Evolutionary conservation across 2,888 invertebrate genomes (phyloP).

Genomic region (Desoria tigrina): DNA sequence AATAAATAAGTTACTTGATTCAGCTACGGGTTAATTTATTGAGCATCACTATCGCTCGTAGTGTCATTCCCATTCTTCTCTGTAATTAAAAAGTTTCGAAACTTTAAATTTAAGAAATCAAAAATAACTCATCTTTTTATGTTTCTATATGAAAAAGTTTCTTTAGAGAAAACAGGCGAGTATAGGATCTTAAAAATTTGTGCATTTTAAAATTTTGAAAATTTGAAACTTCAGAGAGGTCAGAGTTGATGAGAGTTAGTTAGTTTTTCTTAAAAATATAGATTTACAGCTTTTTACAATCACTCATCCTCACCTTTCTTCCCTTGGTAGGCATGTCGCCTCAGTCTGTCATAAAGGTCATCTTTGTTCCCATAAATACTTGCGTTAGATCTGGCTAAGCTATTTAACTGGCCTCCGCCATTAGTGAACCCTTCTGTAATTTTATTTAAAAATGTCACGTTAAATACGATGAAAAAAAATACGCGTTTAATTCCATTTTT

Average conservation of each 20-base stretch:
- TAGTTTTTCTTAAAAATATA: no score
- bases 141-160: neutral
- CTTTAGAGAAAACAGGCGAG: neutral
- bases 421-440: conserved; percentile 63
- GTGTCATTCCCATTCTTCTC: conserved; percentile 55
- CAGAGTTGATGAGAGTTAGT: conserved; percentile 5
- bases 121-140: neutral
- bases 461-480: no score
- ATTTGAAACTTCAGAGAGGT: conserved; percentile 6
- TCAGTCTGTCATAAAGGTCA: conserved; percentile 90
- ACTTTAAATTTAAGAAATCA: conserved; percentile 24
- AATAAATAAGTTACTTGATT: no score
- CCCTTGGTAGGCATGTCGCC: conserved; percentile 89
- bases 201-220: neutral
- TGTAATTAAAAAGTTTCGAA: conserved; percentile 39
- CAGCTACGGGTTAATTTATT: conserved; percentile 36
- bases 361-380: conserved; percentile 94
- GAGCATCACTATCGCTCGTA: conserved; percentile 56
- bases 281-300: no score
- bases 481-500: no score
- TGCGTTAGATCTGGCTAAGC: conserved; percentile 87
- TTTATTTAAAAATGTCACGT: conserved; percentile 19
- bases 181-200: neutral
- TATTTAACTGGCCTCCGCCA: conserved; percentile 88
- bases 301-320: conserved; percentile 76